Base-by-base conservation (phyloP, 2,888 invertebrate genomes). In the Sacculina carcini region DNA sequence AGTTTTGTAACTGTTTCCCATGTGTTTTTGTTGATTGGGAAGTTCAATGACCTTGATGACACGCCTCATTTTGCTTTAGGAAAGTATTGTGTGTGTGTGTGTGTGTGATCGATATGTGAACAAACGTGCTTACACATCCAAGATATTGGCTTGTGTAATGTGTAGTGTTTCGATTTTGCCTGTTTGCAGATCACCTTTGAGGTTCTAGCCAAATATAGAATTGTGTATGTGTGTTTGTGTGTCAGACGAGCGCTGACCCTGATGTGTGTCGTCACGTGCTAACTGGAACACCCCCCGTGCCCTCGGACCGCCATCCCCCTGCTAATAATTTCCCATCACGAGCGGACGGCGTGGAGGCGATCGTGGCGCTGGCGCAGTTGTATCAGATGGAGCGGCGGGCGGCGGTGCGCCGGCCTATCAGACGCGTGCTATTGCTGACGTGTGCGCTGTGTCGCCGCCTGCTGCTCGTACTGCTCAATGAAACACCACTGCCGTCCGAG, bases 371-470 rank as follows among this genome's bases (percentile, higher is more conserved):
- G 53, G 82, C 87, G 51, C 80, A 85, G 61, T 92, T 87, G 69
- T 92, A 90, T 66, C 92, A 92, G 70, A 90, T 90, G 90, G 92
- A 90, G 66, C 76, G 80, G 1, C 70, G 84, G 56, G 84, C 84
- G 84, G 77, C 79, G 0, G 77, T 87, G 54, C 73, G 87, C 56
- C 78, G 81, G 61, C 69, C 83, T 10, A 68, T 90, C 39, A 67
- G 90, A 52, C 74, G 86, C 70, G 79, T 83, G 19, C 32, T 36
- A 6, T 24, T 16, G 7, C 32, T 48, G 14, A 7, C 19, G 73
- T 87, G 87, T 62, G 78, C 79, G 29, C 68, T 90, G 54, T 85
- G 87, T 65, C 73, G 77, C 52, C 76, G 78, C 5, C 79, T 84
- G 40, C 72, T 87, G 32, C 78, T 76, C 49, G 79, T 86, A 23